Conservation (phyloP, 2,113 vertebrate species). For the Lasiurus borealis region DNA sequence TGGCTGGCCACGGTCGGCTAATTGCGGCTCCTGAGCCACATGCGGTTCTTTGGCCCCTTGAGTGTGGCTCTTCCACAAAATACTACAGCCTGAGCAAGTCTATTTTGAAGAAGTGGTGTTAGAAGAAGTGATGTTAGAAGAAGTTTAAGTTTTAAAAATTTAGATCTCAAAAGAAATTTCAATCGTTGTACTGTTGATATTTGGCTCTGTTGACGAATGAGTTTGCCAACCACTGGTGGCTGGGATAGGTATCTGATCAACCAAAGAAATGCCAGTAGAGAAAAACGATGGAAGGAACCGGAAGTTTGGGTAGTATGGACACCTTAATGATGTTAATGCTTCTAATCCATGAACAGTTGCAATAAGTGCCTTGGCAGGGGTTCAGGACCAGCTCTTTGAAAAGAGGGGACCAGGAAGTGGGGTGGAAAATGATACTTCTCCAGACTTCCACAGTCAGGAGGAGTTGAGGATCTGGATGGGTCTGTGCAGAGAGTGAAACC, state of each 20-base stretch:
- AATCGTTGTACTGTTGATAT: too few relatives aligned
- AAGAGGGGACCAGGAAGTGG: conserved; percentile 93
- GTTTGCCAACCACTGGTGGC: conserved; percentile 83
- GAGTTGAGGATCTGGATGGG: conserved; percentile 96
- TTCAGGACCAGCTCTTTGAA: not conserved
- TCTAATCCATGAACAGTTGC: not conserved
- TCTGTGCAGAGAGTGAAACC: conserved; percentile 96
- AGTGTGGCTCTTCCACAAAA: too few relatives aligned
- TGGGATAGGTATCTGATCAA: conserved; percentile 99
- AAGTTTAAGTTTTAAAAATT: too few relatives aligned
- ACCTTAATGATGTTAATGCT: too few relatives aligned
- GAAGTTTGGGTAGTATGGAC: not conserved
- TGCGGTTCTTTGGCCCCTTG: too few relatives aligned
- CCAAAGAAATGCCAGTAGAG: conserved; percentile 88
- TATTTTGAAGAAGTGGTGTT: too few relatives aligned
- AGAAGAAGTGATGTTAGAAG: too few relatives aligned
- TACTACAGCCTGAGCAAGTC: too few relatives aligned
- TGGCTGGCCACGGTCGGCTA: conserved; percentile 90
- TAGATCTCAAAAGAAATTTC: too few relatives aligned
- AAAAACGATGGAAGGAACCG: not conserved
- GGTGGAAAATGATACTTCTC: conserved; percentile 97
- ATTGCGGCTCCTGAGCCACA: too few relatives aligned
- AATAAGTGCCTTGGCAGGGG: not conserved
- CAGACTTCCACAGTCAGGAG: conserved; percentile 98
- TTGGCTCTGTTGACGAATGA: too few relatives aligned